Percentiles rank a stretch among this genome's conserved stretches.
These are phyloP conservation scores for Euura lappo DNA, from an alignment of 1,140 invertebrate species.

Conservation along the genomic window DNA sequence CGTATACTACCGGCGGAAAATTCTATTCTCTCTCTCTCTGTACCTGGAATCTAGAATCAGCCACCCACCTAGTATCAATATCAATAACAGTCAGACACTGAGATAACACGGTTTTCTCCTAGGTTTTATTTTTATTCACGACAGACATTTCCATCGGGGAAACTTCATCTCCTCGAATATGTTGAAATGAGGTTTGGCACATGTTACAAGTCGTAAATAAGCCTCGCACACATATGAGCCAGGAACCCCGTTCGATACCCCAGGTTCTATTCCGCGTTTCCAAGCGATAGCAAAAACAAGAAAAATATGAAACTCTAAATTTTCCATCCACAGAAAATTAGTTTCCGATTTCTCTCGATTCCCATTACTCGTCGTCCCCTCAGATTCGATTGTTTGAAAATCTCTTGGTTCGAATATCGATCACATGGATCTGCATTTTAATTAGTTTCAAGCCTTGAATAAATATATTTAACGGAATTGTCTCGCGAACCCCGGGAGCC, in stretches of 20 bases:
- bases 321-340: too few species aligned
- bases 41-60: not conserved
- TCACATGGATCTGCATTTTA: constrained; percentile 7
- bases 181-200: constrained; percentile 3
- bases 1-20: not conserved
- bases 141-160: constrained; percentile 1
- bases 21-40: not conserved
- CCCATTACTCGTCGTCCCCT: too few species aligned
- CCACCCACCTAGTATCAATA: not conserved
- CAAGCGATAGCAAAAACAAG: too few species aligned
- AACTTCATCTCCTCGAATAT: not conserved
- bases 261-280: not conserved
- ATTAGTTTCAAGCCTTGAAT: constrained; percentile 1
- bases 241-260: not conserved
- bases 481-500: not conserved
- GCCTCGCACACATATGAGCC: not conserved
- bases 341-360: too few species aligned
- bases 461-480: not conserved
- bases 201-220: constrained; percentile 5
- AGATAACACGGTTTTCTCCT: not conserved
- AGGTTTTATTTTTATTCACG: not conserved
- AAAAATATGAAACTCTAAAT: too few species aligned
- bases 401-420: not conserved
- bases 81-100: not conserved
- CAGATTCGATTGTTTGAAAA: too few species aligned